A percentile compares a stretch with the other conserved stretches of the same genome.
phyloP scores from a whole-genome alignment of 2,113 vertebrate species.

The Casuarius casuarius region DNA sequence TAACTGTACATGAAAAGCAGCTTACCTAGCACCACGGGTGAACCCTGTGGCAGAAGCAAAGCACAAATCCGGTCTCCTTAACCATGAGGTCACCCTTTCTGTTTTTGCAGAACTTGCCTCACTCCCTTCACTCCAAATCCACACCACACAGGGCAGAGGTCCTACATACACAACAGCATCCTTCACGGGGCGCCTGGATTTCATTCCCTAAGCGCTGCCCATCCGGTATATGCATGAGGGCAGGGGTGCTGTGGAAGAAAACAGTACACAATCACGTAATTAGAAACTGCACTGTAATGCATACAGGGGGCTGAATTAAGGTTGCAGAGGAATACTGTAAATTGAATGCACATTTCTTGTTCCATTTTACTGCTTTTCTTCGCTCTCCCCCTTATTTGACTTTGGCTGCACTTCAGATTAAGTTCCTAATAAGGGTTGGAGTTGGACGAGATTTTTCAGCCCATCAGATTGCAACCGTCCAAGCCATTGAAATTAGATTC shows the following conservation, averaged over 20 bases:
- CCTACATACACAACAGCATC: background rate
- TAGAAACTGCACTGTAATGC: background rate
- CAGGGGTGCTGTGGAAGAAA: background rate
- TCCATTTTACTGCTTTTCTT: slow-evolving; percentile 30
- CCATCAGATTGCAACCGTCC: slow-evolving; percentile 61
- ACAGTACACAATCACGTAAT: accelerated
- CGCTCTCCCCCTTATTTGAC: background rate
- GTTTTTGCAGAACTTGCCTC: background rate
- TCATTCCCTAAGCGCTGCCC: background rate
- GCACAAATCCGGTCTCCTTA: background rate
- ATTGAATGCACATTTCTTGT: slow-evolving; percentile 64
- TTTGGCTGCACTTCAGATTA: slow-evolving; percentile 50
- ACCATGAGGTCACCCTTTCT: background rate
- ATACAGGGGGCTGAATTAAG: slow-evolving; percentile 27
- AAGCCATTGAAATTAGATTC: slow-evolving; percentile 58
- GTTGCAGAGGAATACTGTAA: slow-evolving; percentile 52
- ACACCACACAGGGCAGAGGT: accelerated
- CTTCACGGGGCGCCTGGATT: background rate
- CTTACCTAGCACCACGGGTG: background rate
- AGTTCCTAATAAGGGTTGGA: slow-evolving; percentile 68
- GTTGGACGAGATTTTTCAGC: slow-evolving; percentile 33
- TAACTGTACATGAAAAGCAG: background rate
- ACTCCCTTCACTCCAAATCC: background rate
- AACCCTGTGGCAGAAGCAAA: slow-evolving; percentile 17
- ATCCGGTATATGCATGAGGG: background rate